Percentiles rank a stretch among this genome's conserved stretches.
These are phyloP conservation scores for Drosophila yooni DNA, from an alignment of 2,888 invertebrate genomes.

Conservation along the genomic window DNA sequence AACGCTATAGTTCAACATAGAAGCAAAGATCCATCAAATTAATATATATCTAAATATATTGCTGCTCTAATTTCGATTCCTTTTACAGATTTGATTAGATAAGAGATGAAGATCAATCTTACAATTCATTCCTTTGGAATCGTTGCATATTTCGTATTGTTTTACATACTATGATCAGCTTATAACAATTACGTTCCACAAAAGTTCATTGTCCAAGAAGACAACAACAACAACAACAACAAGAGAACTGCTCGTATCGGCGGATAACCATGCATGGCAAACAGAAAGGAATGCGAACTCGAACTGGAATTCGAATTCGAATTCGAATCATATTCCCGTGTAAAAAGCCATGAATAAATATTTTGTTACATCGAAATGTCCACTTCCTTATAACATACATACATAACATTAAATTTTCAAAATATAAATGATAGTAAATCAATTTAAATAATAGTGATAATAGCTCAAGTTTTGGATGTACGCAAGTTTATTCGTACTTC, in stretches of 20 bases:
- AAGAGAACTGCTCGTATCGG: slow-evolving; percentile 3
- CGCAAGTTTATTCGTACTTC: neutral
- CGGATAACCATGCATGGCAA: slow-evolving; percentile 3
- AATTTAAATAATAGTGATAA: too few relatives aligned
- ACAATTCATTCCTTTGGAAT: neutral
- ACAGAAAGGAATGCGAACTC: slow-evolving; percentile 6
- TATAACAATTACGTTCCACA: neutral
- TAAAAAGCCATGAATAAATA: slow-evolving; percentile 1
- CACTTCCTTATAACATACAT: slow-evolving; percentile 3
- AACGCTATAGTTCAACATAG: neutral
- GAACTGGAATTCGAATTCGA: neutral
- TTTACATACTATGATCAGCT: slow-evolving; percentile 1
- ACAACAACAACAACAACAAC: neutral
- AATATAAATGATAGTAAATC: too few relatives aligned
- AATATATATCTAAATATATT: neutral
- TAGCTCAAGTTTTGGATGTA: too few relatives aligned
- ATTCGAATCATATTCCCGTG: neutral
- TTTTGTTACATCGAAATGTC: slow-evolving; percentile 15
- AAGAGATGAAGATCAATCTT: neutral
- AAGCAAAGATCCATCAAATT: neutral
- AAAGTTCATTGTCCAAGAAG: slow-evolving; percentile 3
- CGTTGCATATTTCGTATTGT: neutral
- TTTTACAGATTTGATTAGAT: neutral
- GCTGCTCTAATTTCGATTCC: neutral
- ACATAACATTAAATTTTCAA: too few relatives aligned